Evolutionary conservation across 2,113 vertebrate species (phyloP), one percentile per base, ranked within the genome.

Genomic region (Myodes glareolus): DNA sequence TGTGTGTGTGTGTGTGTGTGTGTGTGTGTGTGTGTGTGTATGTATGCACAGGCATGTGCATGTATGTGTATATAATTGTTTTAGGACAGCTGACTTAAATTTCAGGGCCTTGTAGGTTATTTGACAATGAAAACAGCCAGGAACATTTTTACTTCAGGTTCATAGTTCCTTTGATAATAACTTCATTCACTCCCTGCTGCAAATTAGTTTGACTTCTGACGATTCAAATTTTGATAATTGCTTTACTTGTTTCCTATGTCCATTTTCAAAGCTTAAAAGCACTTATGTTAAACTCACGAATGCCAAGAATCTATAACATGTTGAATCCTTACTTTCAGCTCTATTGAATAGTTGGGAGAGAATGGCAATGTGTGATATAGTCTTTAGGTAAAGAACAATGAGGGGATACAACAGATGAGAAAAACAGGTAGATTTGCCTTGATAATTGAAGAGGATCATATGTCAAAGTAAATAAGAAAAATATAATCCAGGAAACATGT

Each of bases 171-270:
- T 89, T 70, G 86, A 88, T 58, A 70, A 16, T 92, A 17, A 31
- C 86, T 76, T 23, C 2, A 45, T 63, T 0, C n/a, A 25, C 65
- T 1, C 6, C 33, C 68, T 33, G 2, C 68, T 3, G 52, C 50
- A 75, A 94, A n/a, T 47, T 55, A 61, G 12, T 25, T 45, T 93
- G 52, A 39, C 58, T 72, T 93, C 72, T 95, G 68, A 85, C 31
- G 91, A 52, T 85, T 91, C 13, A 70, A n/a, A n/a, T 92, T 95
- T 94, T 88, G 65, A 47, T 91, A 94, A 88, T 95, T 92, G 55
- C 63, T 96, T 88, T 67, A 61, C 72, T 55, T 91, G 52, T 95
- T 94, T 92, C 68, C 6, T 88, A 13, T 63, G 47, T 80, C 16
- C 77, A 9, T 91, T 96, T n/a, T 45, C 78, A 92, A 72, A 96